phyloP scores from a whole-genome alignment of 2,797 vertebrate genomes.

The Molothrus ater region DNA sequence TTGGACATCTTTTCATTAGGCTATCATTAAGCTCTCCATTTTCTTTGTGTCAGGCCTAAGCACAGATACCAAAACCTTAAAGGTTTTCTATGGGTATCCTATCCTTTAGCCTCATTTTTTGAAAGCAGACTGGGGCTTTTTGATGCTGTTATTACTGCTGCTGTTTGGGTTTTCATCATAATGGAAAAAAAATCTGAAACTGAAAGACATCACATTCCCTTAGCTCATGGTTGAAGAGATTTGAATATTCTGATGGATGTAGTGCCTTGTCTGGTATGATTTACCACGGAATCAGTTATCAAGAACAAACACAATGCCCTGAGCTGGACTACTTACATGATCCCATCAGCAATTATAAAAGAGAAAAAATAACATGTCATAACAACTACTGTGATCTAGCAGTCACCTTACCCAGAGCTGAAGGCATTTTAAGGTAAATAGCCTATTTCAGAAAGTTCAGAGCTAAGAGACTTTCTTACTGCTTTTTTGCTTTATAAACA shows the following conservation, averaged over 20 bases:
- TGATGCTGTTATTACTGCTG: neutral
- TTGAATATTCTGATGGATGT: neutral
- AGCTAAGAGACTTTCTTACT: neutral
- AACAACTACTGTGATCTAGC: neutral
- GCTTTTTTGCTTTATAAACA: neutral
- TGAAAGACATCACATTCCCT: neutral
- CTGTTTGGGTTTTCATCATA: neutral
- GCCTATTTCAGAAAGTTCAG: neutral
- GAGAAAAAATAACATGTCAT: neutral
- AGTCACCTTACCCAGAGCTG: neutral
- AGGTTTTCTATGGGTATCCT: neutral
- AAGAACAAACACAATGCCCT: neutral
- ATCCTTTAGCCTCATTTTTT: neutral
- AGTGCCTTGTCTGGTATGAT: neutral
- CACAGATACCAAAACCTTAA: neutral
- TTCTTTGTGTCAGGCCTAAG: neutral
- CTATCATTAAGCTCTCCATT: neutral
- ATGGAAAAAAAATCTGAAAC: neutral
- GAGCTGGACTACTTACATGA: neutral
- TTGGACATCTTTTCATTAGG: neutral
- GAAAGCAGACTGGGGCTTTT: neutral
- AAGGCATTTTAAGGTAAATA: neutral
- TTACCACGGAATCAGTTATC: neutral
- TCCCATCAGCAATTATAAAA: neutral
- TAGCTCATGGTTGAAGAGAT: neutral